These are phyloP conservation scores for Limnephilus lunatus DNA, from an alignment of 2,888 invertebrate genomes.

Conservation along the genomic window DNA sequence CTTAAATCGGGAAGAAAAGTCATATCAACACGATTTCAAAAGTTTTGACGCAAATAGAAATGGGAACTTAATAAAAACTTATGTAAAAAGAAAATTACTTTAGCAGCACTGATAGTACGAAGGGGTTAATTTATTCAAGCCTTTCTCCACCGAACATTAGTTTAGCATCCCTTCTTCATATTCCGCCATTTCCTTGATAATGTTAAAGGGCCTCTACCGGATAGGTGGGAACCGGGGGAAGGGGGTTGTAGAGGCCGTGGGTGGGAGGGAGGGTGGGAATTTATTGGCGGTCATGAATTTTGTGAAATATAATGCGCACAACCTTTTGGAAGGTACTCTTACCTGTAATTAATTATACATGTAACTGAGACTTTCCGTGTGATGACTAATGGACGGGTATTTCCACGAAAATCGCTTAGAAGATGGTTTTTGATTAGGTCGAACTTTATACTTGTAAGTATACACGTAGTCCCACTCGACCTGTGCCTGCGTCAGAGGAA, in stretches of 20 bases:
- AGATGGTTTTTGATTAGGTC: constrained; percentile 16
- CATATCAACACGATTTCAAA: too few species aligned
- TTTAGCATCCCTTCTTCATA: constrained; percentile 23
- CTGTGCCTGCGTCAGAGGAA: background rate
- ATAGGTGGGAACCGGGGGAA: constrained; percentile 20
- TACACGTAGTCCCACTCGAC: background rate
- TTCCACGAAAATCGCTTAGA: constrained; percentile 17
- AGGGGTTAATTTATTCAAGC: background rate
- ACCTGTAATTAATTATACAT: constrained; percentile 60
- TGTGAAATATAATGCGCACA: constrained; percentile 66
- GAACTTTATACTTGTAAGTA: background rate
- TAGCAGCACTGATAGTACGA: background rate
- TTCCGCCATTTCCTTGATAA: constrained; percentile 36
- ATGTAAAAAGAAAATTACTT: background rate
- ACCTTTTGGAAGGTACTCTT: constrained; percentile 49
- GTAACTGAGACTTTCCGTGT: constrained; percentile 49
- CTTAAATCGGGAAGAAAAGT: too few species aligned
- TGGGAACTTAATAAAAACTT: background rate
- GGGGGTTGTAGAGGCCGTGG: background rate
- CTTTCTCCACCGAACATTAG: constrained; percentile 8
- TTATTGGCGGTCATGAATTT: constrained; percentile 66
- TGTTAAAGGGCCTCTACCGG: constrained; percentile 27
- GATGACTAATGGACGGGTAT: constrained; percentile 36
- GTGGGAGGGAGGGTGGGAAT: constrained; percentile 58
- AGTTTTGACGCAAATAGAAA: background rate